Conservation (phyloP, 64 coral and sea anemone genomes). For the Platygyra sinensis region DNA sequence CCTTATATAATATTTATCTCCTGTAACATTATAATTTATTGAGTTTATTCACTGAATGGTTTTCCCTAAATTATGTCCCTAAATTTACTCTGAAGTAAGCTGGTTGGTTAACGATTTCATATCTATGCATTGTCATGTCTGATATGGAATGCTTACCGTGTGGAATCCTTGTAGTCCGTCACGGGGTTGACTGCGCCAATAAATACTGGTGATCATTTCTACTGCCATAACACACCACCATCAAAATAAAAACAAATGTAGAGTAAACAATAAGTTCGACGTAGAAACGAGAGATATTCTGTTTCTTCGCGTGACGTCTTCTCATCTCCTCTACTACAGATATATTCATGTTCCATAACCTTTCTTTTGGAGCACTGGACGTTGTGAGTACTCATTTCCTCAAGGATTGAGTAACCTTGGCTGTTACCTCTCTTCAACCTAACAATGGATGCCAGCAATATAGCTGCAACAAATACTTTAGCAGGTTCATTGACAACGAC, state of each 20-base stretch:
- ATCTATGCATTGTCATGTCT: no score
- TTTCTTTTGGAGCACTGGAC: background rate
- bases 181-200: no score
- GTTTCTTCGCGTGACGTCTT: background rate
- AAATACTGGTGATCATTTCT: background rate
- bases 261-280: background rate
- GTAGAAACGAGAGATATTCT: background rate
- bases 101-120: no score
- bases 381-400: background rate
- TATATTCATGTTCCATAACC: background rate
- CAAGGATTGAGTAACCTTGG: no score
- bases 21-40: no score
- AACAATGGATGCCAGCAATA: background rate
- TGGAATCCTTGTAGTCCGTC: no score
- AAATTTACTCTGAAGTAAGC: no score
- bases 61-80: no score
- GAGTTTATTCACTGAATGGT: no score
- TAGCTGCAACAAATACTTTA: background rate
- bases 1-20: no score
- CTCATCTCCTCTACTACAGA: background rate
- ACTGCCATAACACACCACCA: slow-evolving; percentile 8
- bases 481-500: background rate
- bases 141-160: no score
- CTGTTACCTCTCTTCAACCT: background rate
- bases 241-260: background rate